Percentiles rank a stretch among this genome's conserved stretches.
Conservation (phyloP, 2,888 invertebrate genomes). For the Amiota mariae region DNA sequence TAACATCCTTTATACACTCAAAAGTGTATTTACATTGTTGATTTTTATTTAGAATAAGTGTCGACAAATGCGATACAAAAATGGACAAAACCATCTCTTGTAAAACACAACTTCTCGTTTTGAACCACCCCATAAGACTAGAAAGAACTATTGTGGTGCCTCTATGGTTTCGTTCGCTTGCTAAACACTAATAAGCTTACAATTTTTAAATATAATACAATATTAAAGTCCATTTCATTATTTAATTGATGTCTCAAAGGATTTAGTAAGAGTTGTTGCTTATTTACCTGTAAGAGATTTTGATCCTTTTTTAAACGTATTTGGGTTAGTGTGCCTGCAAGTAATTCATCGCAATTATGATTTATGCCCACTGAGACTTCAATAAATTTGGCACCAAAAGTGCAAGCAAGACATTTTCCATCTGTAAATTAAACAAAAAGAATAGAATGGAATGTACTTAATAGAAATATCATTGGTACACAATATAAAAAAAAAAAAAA, state of each 20-base stretch:
- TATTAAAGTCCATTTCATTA: too few relatives aligned
- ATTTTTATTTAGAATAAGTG: too few relatives aligned
- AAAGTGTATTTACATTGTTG: too few relatives aligned
- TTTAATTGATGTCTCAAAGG: constrained; percentile 26
- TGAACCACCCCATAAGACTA: too few relatives aligned
- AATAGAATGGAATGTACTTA: background rate
- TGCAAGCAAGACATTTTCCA: constrained; percentile 93
- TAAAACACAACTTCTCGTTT: too few relatives aligned
- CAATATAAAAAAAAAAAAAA: background rate
- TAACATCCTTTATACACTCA: too few relatives aligned
- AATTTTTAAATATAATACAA: too few relatives aligned
- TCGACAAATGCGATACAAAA: too few relatives aligned
- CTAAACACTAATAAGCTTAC: constrained; percentile 13
- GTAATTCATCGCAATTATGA: constrained; percentile 95
- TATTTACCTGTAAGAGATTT: constrained; percentile 73
- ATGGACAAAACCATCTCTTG: too few relatives aligned
- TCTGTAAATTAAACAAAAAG: constrained; percentile 78
- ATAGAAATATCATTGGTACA: background rate
- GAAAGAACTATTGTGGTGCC: background rate
- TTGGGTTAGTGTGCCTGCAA: constrained; percentile 93
- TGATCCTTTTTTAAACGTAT: constrained; percentile 87
- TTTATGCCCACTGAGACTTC: constrained; percentile 97
- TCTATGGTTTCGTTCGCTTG: background rate
- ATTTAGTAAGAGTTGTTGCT: background rate
- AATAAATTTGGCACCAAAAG: constrained; percentile 92